Percentiles rank a stretch among this genome's conserved stretches.
These are phyloP conservation scores for Apamea epomidion DNA, from an alignment of 2,888 invertebrate species.

Conservation along the genomic window DNA sequence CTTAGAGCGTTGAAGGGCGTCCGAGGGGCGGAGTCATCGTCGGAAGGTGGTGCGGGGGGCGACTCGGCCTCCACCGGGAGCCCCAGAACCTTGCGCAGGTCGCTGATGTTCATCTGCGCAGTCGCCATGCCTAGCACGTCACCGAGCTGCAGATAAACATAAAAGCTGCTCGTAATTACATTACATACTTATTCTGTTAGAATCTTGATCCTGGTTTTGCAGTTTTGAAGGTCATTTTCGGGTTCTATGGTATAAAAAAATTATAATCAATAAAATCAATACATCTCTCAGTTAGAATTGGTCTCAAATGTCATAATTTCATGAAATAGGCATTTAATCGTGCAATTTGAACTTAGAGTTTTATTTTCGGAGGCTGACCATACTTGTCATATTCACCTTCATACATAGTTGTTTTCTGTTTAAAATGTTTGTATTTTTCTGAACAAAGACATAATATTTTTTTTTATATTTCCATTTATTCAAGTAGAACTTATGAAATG, in stretches of 20 bases:
- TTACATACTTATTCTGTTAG: neutral
- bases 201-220: neutral
- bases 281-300: neutral
- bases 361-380: neutral
- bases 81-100: slow-evolving; percentile 95
- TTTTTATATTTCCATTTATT: neutral
- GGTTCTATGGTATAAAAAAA: neutral
- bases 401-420: neutral
- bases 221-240: neutral
- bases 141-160: slow-evolving; percentile 90
- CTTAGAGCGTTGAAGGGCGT: slow-evolving; percentile 89
- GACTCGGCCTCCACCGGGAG: slow-evolving; percentile 90
- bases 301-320: neutral
- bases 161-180: neutral
- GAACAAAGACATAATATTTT: no score
- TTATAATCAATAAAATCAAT: neutral
- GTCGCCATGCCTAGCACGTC: slow-evolving; percentile 98
- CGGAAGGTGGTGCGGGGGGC: slow-evolving; percentile 66
- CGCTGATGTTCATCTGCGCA: slow-evolving; percentile 97
- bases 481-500: neutral
- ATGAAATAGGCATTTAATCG: neutral
- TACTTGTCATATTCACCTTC: neutral
- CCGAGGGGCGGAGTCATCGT: slow-evolving; percentile 71
- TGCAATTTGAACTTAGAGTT: neutral
- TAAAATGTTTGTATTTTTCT: neutral